These are phyloP conservation scores for Microchirus variegatus DNA, from an alignment of 2,797 vertebrate species.

Conservation along the genomic window DNA sequence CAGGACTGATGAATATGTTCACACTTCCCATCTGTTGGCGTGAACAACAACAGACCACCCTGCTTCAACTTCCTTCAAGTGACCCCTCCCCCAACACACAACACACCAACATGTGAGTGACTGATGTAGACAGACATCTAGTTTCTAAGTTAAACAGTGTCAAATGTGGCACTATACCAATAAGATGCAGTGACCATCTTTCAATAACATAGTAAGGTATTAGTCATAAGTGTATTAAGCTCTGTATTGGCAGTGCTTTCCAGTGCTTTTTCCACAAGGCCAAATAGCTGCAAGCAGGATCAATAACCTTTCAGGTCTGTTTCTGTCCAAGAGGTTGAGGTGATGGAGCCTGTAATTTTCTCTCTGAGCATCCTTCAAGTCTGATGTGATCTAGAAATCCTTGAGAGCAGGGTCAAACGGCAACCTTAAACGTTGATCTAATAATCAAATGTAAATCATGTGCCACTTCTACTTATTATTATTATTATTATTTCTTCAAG, in stretches of 20 bases:
- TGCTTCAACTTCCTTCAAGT: slow-evolving; percentile 64
- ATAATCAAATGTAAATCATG: background rate
- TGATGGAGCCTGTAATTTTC: slow-evolving; percentile 19
- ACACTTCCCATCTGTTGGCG: slow-evolving; percentile 77
- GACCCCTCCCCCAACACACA: slow-evolving; percentile 63
- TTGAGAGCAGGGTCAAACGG: slow-evolving; percentile 24
- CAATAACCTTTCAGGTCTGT: slow-evolving; percentile 27
- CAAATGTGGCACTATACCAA: no score
- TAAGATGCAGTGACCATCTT: no score
- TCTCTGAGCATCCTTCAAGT: slow-evolving; percentile 21
- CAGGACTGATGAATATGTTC: slow-evolving; percentile 58
- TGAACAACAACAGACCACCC: slow-evolving; percentile 73
- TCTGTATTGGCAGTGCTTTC: slow-evolving; percentile 9
- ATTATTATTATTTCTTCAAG: background rate
- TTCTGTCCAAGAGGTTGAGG: slow-evolving; percentile 27
- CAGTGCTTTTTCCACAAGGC: slow-evolving; percentile 31
- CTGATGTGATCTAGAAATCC: slow-evolving; percentile 24
- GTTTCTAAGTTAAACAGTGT: background rate
- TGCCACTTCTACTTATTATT: background rate
- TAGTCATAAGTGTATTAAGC: slow-evolving; percentile 7
- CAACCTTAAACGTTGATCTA: background rate
- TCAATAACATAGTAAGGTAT: background rate
- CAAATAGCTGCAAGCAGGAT: slow-evolving; percentile 39
- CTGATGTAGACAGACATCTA: slow-evolving; percentile 17
- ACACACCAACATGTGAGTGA: slow-evolving; percentile 22